A percentile compares a stretch with the other conserved stretches of the same genome.
phyloP scores from a whole-genome alignment of 2,888 invertebrate genomes.

The Cabera pusaria region DNA sequence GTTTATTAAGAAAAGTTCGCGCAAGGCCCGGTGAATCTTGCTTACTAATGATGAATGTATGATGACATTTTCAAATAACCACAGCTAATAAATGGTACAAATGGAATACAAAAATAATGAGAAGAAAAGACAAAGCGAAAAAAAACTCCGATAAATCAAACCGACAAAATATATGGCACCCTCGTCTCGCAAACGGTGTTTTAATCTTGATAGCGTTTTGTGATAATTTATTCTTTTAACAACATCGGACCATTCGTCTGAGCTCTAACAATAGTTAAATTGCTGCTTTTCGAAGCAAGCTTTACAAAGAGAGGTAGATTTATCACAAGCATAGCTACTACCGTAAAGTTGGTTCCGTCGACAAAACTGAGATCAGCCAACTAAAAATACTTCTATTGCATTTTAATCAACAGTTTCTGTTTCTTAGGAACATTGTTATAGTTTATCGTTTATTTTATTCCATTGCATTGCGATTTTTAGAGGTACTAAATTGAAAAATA shows the following conservation, averaged over 20 bases:
- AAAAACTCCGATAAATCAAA: conserved; percentile 23
- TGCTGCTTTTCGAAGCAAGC: conserved; percentile 43
- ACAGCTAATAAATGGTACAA: conserved; percentile 1
- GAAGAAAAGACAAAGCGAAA: conserved; percentile 18
- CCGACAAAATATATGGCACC: conserved; percentile 19
- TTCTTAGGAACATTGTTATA: too few species aligned
- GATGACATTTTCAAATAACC: too few species aligned
- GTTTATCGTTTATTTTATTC: too few species aligned
- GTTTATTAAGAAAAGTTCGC: too few species aligned
- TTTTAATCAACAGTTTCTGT: too few species aligned
- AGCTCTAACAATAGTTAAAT: conserved; percentile 39
- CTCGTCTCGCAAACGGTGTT: conserved; percentile 17
- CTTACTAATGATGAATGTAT: too few species aligned
- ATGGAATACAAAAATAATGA: conserved; percentile 10
- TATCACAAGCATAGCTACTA: conserved; percentile 47
- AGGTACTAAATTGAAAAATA: too few species aligned
- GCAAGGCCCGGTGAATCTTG: too few species aligned
- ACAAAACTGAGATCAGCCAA: conserved; percentile 8
- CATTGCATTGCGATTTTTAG: too few species aligned
- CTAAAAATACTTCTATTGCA: too few species aligned
- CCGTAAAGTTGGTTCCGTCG: conserved; percentile 37
- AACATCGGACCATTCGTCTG: conserved; percentile 16
- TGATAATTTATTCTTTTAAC: conserved; percentile 38
- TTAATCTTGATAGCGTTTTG: conserved; percentile 27
- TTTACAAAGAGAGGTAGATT: conserved; percentile 51